Evolutionary conservation across 2,797 vertebrate genomes (phyloP).

Genomic region (Xerus rutilus): DNA sequence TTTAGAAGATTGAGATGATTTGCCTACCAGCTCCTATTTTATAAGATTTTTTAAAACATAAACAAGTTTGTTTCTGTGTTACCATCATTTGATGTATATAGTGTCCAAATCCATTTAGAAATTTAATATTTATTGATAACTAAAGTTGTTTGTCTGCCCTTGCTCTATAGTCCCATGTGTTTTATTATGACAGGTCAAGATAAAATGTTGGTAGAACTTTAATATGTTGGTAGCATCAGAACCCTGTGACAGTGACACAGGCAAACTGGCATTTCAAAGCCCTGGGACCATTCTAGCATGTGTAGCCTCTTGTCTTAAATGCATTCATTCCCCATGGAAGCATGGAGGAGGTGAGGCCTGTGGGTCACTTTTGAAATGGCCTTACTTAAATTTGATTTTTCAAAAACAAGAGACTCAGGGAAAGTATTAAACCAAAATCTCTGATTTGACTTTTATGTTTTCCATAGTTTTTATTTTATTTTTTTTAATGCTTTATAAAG

Average conservation of each 20-base stretch:
- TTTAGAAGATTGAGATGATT: conserved; percentile 53
- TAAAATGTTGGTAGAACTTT: conserved; percentile 11
- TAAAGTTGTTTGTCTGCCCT: conserved; percentile 31
- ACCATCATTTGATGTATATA: conserved; percentile 65
- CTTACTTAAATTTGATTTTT: conserved; percentile 71
- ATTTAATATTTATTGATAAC: conserved; percentile 77
- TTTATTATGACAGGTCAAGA: neutral
- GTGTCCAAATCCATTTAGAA: conserved; percentile 52
- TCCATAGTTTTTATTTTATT: conserved; percentile 64
- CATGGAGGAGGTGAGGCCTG: neutral
- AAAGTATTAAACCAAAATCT: conserved; percentile 85
- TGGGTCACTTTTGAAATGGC: conserved; percentile 63
- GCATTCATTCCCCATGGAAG: conserved; percentile 27
- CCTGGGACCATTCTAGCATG: conserved; percentile 49
- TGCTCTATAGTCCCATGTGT: neutral
- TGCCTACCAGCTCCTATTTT: conserved; percentile 8
- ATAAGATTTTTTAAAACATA: conserved; percentile 61
- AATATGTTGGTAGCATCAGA: neutral
- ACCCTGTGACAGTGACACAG: neutral
- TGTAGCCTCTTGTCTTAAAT: conserved; percentile 31
- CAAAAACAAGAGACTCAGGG: conserved; percentile 87
- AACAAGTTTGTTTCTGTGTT: conserved; percentile 35
- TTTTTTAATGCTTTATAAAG: conserved; percentile 70
- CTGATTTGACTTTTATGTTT: conserved; percentile 78
- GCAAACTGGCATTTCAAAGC: neutral